Conservation (phyloP, 2,888 invertebrate genomes). For the Synergus laeviventris region DNA sequence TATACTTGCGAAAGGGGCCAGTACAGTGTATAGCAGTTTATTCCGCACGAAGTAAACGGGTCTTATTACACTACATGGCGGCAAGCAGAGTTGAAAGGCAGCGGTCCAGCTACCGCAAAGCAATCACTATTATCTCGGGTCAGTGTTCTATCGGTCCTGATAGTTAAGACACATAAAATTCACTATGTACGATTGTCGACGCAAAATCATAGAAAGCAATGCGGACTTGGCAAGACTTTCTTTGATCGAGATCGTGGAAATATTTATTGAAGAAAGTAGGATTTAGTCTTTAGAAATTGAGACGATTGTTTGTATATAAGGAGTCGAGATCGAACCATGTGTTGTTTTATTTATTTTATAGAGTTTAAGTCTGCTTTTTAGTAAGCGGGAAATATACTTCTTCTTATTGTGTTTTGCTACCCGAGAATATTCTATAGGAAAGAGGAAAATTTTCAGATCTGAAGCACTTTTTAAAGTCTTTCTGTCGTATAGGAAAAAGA, state of each 20-base stretch:
- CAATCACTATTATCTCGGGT: conserved; percentile 29
- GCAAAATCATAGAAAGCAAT: conserved; percentile 27
- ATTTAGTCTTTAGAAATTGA: conserved; percentile 35
- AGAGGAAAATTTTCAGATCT: neutral
- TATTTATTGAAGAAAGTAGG: conserved; percentile 34
- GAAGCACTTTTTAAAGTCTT: neutral
- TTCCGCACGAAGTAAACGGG: conserved; percentile 43
- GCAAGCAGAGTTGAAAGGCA: conserved; percentile 25
- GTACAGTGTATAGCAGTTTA: conserved; percentile 47
- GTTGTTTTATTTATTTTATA: conserved; percentile 18
- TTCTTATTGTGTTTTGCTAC: too few relatives aligned
- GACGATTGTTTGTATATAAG: conserved; percentile 12
- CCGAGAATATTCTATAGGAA: neutral
- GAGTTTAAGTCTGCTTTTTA: neutral
- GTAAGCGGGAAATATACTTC: conserved; percentile 5
- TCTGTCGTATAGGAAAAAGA: neutral
- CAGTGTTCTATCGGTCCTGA: conserved; percentile 34
- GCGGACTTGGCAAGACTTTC: conserved; percentile 33
- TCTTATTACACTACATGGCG: conserved; percentile 40
- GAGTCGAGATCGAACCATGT: conserved; percentile 11
- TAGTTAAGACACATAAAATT: conserved; percentile 26
- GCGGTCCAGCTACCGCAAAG: conserved; percentile 23
- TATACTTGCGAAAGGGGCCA: conserved; percentile 49
- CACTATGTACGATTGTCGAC: conserved; percentile 26
- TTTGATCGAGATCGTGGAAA: conserved; percentile 39